Evolutionary conservation across 2,888 invertebrate genomes (phyloP), one percentile per base, ranked within the genome.

Genomic region (Polietes domitor): DNA sequence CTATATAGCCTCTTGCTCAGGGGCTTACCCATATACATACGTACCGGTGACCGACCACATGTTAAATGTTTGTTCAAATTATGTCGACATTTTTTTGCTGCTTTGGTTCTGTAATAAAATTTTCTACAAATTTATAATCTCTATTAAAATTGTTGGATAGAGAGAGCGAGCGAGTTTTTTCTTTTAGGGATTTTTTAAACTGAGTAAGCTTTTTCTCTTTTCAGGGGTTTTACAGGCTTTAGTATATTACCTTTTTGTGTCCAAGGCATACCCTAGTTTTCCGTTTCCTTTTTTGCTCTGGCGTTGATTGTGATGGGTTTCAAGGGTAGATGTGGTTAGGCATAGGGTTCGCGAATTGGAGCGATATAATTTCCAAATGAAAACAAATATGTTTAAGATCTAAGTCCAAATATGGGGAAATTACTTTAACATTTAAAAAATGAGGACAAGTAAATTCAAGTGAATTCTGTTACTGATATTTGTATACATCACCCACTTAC

Each of bases 41-140:
- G 32, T 77, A 43, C 32, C 12, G 32, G 53, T 55, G 55, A 65
- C 77, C 61, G 55, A 65, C 77, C 61, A 77, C 61, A 63, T 72
- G 61, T 77, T 73, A 55, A 65, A 79, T 74, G 68, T 58, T 74
- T 58, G 47, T 68, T 68, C 58, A 68, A 74, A 80, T 68, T 79
- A 70, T 61, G 58, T 61, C 28, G 32, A 70, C 26, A 68, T 12
- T 70, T 55, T 77, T 73, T 73, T 58, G 3, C 65, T 26, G 37
- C 26, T 65, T 53, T 65, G 2, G 50, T 24, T 63, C 55, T 75
- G 15, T 17, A 19, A 58, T n/a, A 24, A 65, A 72, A 80, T 76
- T 53, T 74, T 65, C 71, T 63, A 50, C 80, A 72, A 76, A 80
- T 80, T 71, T 80, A 71, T 58, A 71, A 75, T 72, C 78, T 79